phyloP scores from a whole-genome alignment of 2,113 vertebrate genomes.

The Lophochroa leadbeateri region DNA sequence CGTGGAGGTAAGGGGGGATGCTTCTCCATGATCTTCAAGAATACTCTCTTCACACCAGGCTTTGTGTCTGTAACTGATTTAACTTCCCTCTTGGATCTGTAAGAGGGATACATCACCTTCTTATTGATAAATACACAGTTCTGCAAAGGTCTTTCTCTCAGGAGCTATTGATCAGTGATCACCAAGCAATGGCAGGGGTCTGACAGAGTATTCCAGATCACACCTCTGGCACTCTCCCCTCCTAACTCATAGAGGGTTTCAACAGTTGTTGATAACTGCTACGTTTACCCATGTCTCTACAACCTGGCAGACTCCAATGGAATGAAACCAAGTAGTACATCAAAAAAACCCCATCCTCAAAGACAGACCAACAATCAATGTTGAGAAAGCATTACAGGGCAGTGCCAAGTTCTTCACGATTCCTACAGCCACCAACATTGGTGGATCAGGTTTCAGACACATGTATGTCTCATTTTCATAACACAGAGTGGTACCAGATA shows the following conservation, averaged over 20 bases:
- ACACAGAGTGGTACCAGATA: neutral
- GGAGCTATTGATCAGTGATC: neutral
- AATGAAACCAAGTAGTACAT: neutral
- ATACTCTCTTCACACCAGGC: neutral
- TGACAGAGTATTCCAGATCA: neutral
- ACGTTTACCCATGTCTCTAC: neutral
- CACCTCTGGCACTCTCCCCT: neutral
- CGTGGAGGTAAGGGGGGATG: fast-evolving
- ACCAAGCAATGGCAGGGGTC: neutral
- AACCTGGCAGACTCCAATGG: neutral
- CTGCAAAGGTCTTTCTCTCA: neutral
- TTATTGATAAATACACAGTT: neutral
- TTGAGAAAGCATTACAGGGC: neutral
- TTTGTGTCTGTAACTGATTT: neutral
- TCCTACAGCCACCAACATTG: neutral
- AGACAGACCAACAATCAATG: neutral
- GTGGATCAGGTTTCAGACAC: neutral
- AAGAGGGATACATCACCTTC: neutral
- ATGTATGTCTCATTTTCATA: neutral
- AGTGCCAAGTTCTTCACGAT: neutral
- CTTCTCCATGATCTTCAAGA: neutral
- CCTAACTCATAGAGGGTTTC: neutral
- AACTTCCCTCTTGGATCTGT: neutral
- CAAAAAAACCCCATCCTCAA: neutral
- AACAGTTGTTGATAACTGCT: neutral